These are phyloP conservation scores for Drosophila anomalata DNA, from an alignment of 2,888 invertebrate genomes.

Conservation along the genomic window DNA sequence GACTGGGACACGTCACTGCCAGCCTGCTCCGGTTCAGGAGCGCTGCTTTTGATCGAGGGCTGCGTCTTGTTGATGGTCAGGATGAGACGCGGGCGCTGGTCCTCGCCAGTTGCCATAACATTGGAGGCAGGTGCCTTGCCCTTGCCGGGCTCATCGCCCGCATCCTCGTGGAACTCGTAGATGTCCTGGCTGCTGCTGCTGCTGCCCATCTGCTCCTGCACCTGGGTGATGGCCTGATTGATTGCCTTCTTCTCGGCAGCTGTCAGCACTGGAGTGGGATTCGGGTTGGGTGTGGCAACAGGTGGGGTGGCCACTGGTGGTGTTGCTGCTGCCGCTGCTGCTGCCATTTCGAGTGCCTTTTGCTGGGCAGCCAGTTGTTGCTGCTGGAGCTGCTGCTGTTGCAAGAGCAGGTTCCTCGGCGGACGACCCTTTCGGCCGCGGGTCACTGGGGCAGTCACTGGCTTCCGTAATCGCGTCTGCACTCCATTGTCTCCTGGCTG, in stretches of 20 bases:
- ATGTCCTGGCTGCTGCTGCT: slow-evolving; percentile 87
- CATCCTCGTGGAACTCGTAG: slow-evolving; percentile 96
- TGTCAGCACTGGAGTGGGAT: slow-evolving; percentile 49
- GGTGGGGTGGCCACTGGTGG: slow-evolving; percentile 3
- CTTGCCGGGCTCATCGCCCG: slow-evolving; percentile 88
- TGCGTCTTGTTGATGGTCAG: slow-evolving; percentile 90
- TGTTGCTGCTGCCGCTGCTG: slow-evolving; percentile 27
- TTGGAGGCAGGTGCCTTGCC: slow-evolving; percentile 36
- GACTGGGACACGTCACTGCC: slow-evolving; percentile 25
- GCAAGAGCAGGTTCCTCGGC: slow-evolving; percentile 80
- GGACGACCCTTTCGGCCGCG: slow-evolving; percentile 84
- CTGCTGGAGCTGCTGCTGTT: slow-evolving; percentile 72
- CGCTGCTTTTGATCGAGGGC: slow-evolving; percentile 77
- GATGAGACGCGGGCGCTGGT: slow-evolving; percentile 89
- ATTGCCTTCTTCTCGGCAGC: slow-evolving; percentile 82
- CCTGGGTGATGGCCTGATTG: slow-evolving; percentile 69
- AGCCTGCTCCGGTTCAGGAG: slow-evolving; percentile 83
- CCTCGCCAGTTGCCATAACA: slow-evolving; percentile 46
- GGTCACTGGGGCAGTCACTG: slow-evolving; percentile 71
- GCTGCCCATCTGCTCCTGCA: slow-evolving; percentile 2
- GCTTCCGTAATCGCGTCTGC: slow-evolving; percentile 86
- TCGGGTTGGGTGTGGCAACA: neutral
- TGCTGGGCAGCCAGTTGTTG: slow-evolving; percentile 57
- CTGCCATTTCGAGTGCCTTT: slow-evolving; percentile 29
- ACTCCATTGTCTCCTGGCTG: slow-evolving; percentile 83